phyloP scores from a whole-genome alignment of 1,140 invertebrate genomes.

The Portunus trituberculatus region DNA sequence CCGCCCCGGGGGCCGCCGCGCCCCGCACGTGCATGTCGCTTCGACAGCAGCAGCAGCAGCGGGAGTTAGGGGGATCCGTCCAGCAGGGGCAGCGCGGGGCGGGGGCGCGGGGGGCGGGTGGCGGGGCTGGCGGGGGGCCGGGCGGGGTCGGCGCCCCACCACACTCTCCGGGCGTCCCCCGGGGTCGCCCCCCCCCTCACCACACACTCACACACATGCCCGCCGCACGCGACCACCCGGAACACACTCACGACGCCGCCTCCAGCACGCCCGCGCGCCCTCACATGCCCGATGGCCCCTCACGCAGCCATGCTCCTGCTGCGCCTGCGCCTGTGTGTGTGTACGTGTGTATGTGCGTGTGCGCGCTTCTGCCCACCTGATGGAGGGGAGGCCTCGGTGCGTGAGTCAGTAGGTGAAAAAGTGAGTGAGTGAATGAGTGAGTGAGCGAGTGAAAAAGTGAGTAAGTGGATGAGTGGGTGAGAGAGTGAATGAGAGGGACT shows the following conservation, averaged over 20 bases:
- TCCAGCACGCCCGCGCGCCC: background rate
- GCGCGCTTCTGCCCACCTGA: no score
- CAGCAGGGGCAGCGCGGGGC: background rate
- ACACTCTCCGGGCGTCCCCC: slow-evolving; percentile 2
- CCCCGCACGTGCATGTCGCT: slow-evolving; percentile 62
- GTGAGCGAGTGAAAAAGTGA: slow-evolving; percentile 1
- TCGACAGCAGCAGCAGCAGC: slow-evolving; percentile 40
- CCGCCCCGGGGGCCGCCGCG: slow-evolving; percentile 37
- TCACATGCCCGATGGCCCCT: background rate
- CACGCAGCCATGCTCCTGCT: background rate
- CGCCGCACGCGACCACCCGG: slow-evolving; percentile 41
- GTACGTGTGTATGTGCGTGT: no score
- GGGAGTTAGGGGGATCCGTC: background rate
- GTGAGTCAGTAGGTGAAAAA: background rate
- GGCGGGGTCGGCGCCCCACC: slow-evolving; percentile 35
- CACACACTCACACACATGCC: slow-evolving; percentile 51
- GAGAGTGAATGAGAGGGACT: slow-evolving; percentile 21
- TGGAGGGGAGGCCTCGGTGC: background rate
- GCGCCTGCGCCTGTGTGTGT: no score
- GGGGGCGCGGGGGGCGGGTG: background rate
- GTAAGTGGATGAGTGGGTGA: slow-evolving; percentile 21
- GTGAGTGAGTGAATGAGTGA: slow-evolving; percentile 30
- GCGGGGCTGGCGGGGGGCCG: background rate
- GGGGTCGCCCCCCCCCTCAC: slow-evolving; percentile 39
- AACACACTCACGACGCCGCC: slow-evolving; percentile 34